These are phyloP conservation scores for Aspidapion aeneum DNA, from an alignment of 2,888 invertebrate genomes.

Conservation along the genomic window DNA sequence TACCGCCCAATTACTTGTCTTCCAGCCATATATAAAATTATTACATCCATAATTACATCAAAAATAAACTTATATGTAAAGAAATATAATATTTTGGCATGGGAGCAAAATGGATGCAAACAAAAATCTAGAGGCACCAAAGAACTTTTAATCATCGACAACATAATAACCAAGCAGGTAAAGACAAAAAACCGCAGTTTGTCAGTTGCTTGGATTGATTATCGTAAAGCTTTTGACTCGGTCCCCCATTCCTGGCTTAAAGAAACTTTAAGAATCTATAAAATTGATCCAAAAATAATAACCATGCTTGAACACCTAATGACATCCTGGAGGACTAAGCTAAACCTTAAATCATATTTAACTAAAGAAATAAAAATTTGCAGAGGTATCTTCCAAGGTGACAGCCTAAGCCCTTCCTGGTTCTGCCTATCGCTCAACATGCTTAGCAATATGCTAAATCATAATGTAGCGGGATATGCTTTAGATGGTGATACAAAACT, in stretches of 20 bases:
- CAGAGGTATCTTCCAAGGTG: background rate
- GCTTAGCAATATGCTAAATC: background rate
- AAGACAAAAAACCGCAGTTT: background rate
- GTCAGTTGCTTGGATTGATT: background rate
- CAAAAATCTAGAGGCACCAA: background rate
- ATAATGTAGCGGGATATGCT: background rate
- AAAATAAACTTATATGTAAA: background rate
- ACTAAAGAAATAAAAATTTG: background rate
- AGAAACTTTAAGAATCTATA: background rate
- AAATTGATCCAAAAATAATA: background rate
- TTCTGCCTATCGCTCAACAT: background rate
- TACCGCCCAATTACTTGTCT: constrained; percentile 26
- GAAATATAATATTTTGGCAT: background rate
- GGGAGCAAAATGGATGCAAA: background rate
- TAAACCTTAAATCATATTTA: background rate
- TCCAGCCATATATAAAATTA: constrained; percentile 11
- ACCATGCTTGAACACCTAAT: no score
- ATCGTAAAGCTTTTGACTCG: background rate
- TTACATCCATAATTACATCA: constrained; percentile 1
- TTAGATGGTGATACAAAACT: background rate
- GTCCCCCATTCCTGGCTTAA: background rate
- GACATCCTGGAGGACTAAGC: no score
- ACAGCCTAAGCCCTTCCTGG: constrained; percentile 1
- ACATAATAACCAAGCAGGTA: background rate
- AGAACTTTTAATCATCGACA: background rate